A percentile compares a stretch with the other conserved stretches of the same genome.
phyloP scores from a whole-genome alignment of 2,888 invertebrate genomes.

The Listrodromus nycthemerus region DNA sequence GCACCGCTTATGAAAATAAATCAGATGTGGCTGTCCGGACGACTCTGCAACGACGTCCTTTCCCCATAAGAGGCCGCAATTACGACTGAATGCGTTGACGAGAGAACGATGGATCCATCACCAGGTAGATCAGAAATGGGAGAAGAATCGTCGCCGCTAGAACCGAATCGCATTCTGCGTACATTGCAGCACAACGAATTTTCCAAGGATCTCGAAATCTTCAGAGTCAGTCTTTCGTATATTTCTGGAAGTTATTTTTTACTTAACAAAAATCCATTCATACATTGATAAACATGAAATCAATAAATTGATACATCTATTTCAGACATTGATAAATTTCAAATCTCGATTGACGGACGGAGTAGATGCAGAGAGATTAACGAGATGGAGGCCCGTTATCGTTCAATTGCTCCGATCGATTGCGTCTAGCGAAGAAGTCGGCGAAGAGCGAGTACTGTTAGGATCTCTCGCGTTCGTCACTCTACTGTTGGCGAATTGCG shows the following conservation, averaged over 20 bases:
- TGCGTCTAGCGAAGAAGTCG: constrained; percentile 69
- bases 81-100: constrained; percentile 54
- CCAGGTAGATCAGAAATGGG: constrained; percentile 44
- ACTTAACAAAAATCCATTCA: background rate
- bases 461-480: constrained; percentile 76
- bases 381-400: constrained; percentile 58
- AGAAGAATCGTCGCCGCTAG: constrained; percentile 43
- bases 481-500: constrained; percentile 63
- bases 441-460: constrained; percentile 74
- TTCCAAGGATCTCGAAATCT: constrained; percentile 54
- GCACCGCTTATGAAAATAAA: constrained; percentile 45
- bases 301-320: background rate
- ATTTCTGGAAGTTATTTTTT: background rate
- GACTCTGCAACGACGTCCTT: constrained; percentile 36
- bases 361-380: background rate
- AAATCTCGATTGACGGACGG: constrained; percentile 30
- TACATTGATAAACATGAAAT: background rate
- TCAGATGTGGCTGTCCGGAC: constrained; percentile 40
- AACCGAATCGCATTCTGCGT: constrained; percentile 54
- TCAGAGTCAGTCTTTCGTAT: constrained; percentile 38
- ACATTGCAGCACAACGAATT: constrained; percentile 66
- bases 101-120: constrained; percentile 31
- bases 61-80: constrained; percentile 37
- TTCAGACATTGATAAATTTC: constrained; percentile 73
- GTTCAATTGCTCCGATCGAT: constrained; percentile 70